Conservation (phyloP, 2,888 invertebrate species). For the Polymixis lichenea region DNA sequence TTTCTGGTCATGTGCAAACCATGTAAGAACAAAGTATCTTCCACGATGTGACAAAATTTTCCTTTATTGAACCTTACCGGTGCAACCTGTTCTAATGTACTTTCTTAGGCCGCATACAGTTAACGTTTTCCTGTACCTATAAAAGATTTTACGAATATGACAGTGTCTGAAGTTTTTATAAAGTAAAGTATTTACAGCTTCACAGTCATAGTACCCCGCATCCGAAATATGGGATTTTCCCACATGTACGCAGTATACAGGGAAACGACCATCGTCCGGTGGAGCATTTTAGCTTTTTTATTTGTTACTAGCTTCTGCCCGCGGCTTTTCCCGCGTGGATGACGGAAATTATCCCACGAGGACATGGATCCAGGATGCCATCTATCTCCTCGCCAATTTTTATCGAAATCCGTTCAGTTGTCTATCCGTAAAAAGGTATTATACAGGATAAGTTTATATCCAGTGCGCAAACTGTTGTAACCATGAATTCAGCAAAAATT, state of each 20-base stretch:
- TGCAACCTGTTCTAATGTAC: background rate
- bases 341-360: too few species aligned
- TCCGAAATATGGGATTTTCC: constrained; percentile 21
- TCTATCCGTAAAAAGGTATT: too few species aligned
- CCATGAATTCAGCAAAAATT: too few species aligned
- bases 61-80: background rate
- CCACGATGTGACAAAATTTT: background rate
- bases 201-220: constrained; percentile 9
- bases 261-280: background rate
- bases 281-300: constrained; percentile 16
- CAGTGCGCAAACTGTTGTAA: too few species aligned
- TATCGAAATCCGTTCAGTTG: too few species aligned
- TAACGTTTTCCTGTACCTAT: background rate
- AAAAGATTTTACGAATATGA: constrained; percentile 1
- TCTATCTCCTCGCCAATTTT: too few species aligned
- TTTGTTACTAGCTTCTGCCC: background rate
- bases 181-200: background rate
- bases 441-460: too few species aligned
- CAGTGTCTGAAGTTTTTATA: background rate
- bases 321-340: too few species aligned
- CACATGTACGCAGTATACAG: constrained; percentile 3
- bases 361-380: too few species aligned
- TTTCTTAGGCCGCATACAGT: background rate
- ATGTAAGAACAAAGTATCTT: background rate
- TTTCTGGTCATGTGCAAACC: background rate